Evolutionary conservation across 35 echinoderm and acorn worm genomes (phyloP), one percentile per base, ranked within the genome.

Genomic region (Chiridota heheva): DNA sequence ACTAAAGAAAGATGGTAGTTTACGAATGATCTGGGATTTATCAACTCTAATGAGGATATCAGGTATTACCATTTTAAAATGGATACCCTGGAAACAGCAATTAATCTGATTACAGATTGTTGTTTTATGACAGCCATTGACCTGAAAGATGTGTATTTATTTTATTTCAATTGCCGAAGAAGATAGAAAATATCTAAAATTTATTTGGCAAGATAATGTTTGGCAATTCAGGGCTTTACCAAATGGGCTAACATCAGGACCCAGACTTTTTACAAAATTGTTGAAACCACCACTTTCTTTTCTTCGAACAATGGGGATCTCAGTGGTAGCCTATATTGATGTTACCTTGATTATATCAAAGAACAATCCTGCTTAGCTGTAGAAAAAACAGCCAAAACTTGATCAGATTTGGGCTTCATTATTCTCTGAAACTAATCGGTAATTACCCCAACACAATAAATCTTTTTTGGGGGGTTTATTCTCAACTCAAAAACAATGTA

Each of bases 391-490:
- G 70, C 63, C 6, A n/a, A 84, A 70, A 31, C 58, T 18, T 57
- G 82, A 16, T 67, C 77, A 59, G 30, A 77, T 36, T 49, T 93
- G 26, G 90, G 90, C 4, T 87, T 93, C 56, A 60, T 76, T 10
- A 82, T 88, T 70, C 89, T 86, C 44, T 77, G 82, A 15, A 42
- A 67, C 15, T 86, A 92, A 56, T 92, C 73, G 1, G 42, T 91
- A 15, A 36, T 86, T 39, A 46, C 30, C 24, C 89, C 76, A 40
- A 65, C 67, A 29, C 77, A 87, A 42, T 47, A 83, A 76, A 77
- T 94, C 13, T 47, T 42, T 24, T 94, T 88, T 70, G 72, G 78
- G 48, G 91, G 91, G n/a, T 94, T 94, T 66, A 41, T 84, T 49
- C 69, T 72, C 39, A 33, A 86, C 40, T 73, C 70, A 18, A 35